Base-by-base conservation (phyloP, 2,113 vertebrate species). In the Petroica traversi region DNA sequence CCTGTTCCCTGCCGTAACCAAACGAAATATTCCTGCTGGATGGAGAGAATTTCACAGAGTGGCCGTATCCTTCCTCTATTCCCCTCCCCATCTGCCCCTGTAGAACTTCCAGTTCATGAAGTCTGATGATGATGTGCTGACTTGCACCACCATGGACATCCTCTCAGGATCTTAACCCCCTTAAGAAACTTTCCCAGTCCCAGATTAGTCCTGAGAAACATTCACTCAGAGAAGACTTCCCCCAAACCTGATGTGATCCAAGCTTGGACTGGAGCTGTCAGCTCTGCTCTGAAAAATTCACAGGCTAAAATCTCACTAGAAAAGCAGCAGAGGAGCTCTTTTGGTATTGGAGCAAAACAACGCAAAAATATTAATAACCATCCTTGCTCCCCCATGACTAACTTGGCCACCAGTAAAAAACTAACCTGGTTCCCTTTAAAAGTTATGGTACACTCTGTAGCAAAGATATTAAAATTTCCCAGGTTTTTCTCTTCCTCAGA, bases 161-260 rank as follows among this genome's bases (percentile, higher is more conserved):
- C 64, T 63, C 40, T 68, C 33, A 29, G 49, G 36, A 57, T 36
- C 6, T 73, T 11, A 31, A 38, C 9, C 15, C 61, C 23, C 34
- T 38, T 11, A 5, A 52, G 24, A 36, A 88, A 55, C 4, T 59
- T 62, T 40, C 40, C 72, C 26, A 23, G 11, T 7, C 52, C 41
- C 76, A 31, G 10, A 7, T 0, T 3, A 74, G 14, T 9, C 63
- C 34, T 41, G 34, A 49, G 59, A 66, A 95, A 16, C 2, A 0
- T 6, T 68, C 29, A 19, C 11, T 13, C 14, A 19, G 29, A 19
- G 23, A n/a, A 63, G 6, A 15, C 6, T 67, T 34, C 64, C 33
- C 19, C 22, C n/a, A 67, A 23, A 26, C 33, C 33, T 34, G 26
- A 24, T 0, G 0, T 3, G 1, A 8, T 25, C 51, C 51, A 62